Evolutionary conservation across 2,888 invertebrate species (phyloP).

Genomic region (Leptinotarsa rubiginosa): DNA sequence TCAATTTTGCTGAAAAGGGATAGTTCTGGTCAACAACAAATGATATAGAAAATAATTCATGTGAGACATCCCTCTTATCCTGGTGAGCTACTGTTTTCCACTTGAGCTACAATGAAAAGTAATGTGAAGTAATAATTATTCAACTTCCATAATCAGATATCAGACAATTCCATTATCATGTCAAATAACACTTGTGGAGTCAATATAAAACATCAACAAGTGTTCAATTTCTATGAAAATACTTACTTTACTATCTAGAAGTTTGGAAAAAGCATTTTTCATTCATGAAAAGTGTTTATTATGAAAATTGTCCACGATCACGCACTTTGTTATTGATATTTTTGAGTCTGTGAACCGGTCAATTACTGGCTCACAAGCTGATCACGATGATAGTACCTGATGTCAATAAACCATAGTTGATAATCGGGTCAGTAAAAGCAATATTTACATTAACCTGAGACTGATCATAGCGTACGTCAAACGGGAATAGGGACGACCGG

Average conservation of each 20-base stretch:
- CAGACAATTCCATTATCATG: too few relatives aligned
- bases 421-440: not conserved
- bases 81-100: too few relatives aligned
- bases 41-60: too few relatives aligned
- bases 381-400: not conserved
- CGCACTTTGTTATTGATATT: not conserved
- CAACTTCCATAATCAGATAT: not conserved
- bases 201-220: not conserved
- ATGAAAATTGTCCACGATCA: slow-evolving; percentile 13
- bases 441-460: slow-evolving; percentile 24
- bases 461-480: slow-evolving; percentile 35
- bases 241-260: slow-evolving; percentile 21
- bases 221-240: not conserved
- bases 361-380: not conserved
- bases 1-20: too few relatives aligned
- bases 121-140: not conserved
- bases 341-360: slow-evolving; percentile 4
- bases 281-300: slow-evolving; percentile 3
- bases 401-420: not conserved
- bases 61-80: too few relatives aligned
- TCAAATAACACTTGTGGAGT: not conserved
- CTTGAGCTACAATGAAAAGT: too few relatives aligned
- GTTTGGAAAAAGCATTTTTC: not conserved
- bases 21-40: too few relatives aligned
- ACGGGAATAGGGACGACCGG: slow-evolving; percentile 37